A percentile compares a stretch with the other conserved stretches of the same genome.
Evolutionary conservation across 2,797 vertebrate species (phyloP).

Genomic region (Spondyliosoma cantharus): DNA sequence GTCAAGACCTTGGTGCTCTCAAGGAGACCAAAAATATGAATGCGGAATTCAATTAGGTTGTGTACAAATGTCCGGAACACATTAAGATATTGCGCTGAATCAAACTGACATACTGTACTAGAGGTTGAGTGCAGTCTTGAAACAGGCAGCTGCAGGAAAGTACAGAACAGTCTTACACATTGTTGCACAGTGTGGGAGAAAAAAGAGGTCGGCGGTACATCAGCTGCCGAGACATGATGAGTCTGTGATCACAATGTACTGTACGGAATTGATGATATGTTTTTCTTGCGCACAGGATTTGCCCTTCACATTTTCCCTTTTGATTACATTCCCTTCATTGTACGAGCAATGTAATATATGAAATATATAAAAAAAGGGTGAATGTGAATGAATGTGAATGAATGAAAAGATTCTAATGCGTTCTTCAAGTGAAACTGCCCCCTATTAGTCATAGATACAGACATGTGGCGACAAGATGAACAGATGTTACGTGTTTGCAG

Average conservation of each 20-base stretch:
- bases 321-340: background rate
- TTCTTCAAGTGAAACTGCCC: background rate
- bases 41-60: background rate
- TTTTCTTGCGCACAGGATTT: background rate
- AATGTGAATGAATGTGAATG: background rate
- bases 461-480: conserved; percentile 36
- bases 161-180: background rate
- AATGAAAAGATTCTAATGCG: background rate
- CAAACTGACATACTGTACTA: background rate
- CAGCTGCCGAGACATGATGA: background rate
- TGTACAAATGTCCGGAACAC: background rate
- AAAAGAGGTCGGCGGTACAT: background rate
- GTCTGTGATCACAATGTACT: background rate
- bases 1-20: no score
- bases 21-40: background rate
- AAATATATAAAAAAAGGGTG: no score
- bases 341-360: background rate
- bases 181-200: background rate
- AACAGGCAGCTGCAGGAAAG: background rate
- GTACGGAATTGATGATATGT: background rate
- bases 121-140: background rate
- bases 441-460: conserved; percentile 28
- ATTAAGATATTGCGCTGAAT: background rate
- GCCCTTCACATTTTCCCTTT: background rate
- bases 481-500: conserved; percentile 43